Evolutionary conservation across 2,113 vertebrate genomes (phyloP).

Genomic region (Deroptyus accipitrinus): DNA sequence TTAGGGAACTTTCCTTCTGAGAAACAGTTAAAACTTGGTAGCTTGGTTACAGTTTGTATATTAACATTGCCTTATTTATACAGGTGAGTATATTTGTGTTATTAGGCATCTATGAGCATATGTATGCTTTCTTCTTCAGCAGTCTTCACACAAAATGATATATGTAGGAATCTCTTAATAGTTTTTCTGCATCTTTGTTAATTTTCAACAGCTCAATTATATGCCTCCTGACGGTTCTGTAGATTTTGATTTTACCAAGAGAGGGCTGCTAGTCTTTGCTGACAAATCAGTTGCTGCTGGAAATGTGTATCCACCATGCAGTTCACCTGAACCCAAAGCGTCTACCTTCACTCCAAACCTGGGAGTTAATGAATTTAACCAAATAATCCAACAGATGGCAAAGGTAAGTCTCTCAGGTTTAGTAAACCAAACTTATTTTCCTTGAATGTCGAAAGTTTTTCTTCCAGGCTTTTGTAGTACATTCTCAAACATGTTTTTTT

Average conservation of each 20-base stretch:
- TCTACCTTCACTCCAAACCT: constrained; percentile 43
- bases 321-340: constrained; percentile 19
- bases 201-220: constrained; percentile 77
- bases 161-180: neutral
- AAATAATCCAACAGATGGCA: constrained; percentile 81
- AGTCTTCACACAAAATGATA: neutral
- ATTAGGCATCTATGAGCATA: neutral
- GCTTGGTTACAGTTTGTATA: neutral
- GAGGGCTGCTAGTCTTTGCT: constrained; percentile 88
- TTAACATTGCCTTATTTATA: neutral
- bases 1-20: neutral
- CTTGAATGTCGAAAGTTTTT: neutral
- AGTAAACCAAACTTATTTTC: neutral
- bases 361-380: constrained; percentile 78
- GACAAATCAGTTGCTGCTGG: constrained; percentile 73
- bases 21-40: neutral
- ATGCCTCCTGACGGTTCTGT: constrained; percentile 81
- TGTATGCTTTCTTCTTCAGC: neutral
- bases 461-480: neutral
- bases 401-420: constrained; percentile 73
- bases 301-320: constrained; percentile 26
- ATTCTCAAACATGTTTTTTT: neutral
- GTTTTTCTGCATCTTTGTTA: neutral
- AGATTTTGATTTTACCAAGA: constrained; percentile 89
- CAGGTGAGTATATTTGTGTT: neutral